Percentiles rank a stretch among this genome's conserved stretches.
Evolutionary conservation across 2,888 invertebrate species (phyloP).

Genomic region (Dione vanillae): DNA sequence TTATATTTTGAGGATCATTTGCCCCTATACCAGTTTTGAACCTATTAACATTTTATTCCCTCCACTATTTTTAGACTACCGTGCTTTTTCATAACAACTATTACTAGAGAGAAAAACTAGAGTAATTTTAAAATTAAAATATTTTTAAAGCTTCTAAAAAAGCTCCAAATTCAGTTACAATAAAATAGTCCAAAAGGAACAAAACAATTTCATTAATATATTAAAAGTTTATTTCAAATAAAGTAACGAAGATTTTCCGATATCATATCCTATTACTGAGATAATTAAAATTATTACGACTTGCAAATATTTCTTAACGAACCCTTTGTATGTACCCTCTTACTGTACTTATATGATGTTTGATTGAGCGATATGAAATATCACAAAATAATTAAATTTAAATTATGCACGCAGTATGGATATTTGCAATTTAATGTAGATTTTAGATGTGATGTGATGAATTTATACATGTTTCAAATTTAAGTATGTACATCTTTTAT

Average conservation of each 20-base stretch:
- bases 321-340: too few relatives aligned
- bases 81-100: constrained; percentile 17
- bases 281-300: neutral
- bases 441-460: constrained; percentile 39
- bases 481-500: neutral
- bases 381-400: constrained; percentile 3
- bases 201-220: neutral
- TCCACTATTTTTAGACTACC: constrained; percentile 70
- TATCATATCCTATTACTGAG: neutral
- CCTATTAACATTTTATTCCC: constrained; percentile 76
- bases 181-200: too few relatives aligned
- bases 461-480: constrained; percentile 30
- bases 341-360: neutral
- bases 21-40: constrained; percentile 56
- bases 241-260: neutral
- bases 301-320: neutral
- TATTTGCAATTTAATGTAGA: constrained; percentile 18
- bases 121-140: neutral
- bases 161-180: neutral
- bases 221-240: neutral
- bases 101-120: neutral
- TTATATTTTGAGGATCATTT: constrained; percentile 38
- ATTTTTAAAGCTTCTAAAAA: neutral
- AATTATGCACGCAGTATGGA: constrained; percentile 15
- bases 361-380: constrained; percentile 3